Base-by-base conservation (phyloP, 2,797 vertebrate genomes). In the Lerista edwardsae region DNA sequence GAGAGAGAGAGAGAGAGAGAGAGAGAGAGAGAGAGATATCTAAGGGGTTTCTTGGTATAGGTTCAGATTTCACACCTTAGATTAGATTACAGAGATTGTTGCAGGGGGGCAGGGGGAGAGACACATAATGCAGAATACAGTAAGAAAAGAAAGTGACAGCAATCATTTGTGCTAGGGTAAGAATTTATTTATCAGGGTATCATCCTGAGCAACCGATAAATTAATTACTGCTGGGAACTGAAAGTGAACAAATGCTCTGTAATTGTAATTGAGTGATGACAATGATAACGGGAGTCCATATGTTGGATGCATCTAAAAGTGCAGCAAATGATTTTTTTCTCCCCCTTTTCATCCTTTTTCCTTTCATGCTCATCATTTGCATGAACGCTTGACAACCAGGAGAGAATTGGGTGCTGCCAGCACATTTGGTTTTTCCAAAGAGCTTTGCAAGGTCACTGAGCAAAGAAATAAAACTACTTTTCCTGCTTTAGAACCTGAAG, bases 181-280 rank as follows among this genome's bases (percentile, higher is more conserved):
- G 94, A 94, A 95, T 95, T 94, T 95, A 93, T 95, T 95, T 96
- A 95, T 95, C 94, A 34, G 5, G 19, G 67, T 92, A 79, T 94
- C 93, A 94, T 94, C 93, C 87, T 11, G 11, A 94, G 87, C 84
- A 94, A 85, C 59, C 92, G 93, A 96, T 95, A 95, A 95, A 93
- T 90, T 92, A 93, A 94, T 95, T 95, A 95, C n/a, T n/a, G n/a
- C n/a, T n/a, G 86, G 82, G 87, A 85, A 91, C 91, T n/a, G 29
- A 84, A 36, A 87, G 83, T 47, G 85, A 93, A 90, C 88, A 91
- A 91, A 90, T 92, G 89, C 47, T 61, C 21, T 74, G 62, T 85
- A 90, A 44, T 84, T 86, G 87, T 34, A 67, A 23, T 3, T 17
- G 25, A 27, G 39, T 77, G 86, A 90, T 93, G 91, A 86, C 82